A percentile compares a stretch with the other conserved stretches of the same genome.
phyloP scores from a whole-genome alignment of 1,140 invertebrate species.

The Diabrotica undecimpunctata region DNA sequence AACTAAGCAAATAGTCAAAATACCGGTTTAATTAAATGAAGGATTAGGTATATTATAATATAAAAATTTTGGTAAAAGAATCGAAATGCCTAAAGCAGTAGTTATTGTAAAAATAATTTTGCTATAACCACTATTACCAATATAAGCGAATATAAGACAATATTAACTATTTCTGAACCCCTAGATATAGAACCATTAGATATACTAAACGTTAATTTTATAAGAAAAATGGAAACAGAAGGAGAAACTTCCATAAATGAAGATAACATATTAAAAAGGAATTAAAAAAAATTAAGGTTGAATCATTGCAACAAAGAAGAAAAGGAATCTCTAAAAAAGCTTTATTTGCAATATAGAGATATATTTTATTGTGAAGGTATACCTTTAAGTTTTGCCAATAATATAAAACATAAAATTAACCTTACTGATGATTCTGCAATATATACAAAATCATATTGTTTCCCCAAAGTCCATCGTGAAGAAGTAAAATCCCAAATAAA shows the following conservation, averaged over 20 bases:
- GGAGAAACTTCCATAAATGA: not conserved
- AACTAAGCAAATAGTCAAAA: not conserved
- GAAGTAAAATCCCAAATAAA: slow-evolving; percentile 5
- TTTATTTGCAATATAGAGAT: slow-evolving; percentile 14
- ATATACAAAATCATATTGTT: slow-evolving; percentile 9
- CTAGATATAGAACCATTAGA: not conserved
- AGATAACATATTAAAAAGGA: not conserved
- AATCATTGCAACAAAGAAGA: slow-evolving; percentile 18
- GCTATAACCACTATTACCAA: not conserved
- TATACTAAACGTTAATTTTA: not conserved
- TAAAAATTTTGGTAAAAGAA: too few relatives aligned
- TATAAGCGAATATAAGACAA: not conserved
- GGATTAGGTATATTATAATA: too few relatives aligned
- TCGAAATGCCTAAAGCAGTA: not conserved
- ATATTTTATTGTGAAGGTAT: slow-evolving; percentile 17
- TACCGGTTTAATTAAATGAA: too few relatives aligned
- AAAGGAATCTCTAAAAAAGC: slow-evolving; percentile 10
- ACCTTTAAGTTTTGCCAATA: slow-evolving; percentile 13
- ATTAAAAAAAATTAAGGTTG: slow-evolving; percentile 1
- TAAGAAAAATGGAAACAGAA: not conserved
- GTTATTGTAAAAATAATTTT: not conserved
- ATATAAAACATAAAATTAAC: slow-evolving; percentile 18
- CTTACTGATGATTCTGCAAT: slow-evolving; percentile 6
- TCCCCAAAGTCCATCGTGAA: slow-evolving; percentile 3
- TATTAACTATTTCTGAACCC: not conserved